Evolutionary conservation across 1,140 invertebrate genomes (phyloP).

Genomic region (Formica exsecta): DNA sequence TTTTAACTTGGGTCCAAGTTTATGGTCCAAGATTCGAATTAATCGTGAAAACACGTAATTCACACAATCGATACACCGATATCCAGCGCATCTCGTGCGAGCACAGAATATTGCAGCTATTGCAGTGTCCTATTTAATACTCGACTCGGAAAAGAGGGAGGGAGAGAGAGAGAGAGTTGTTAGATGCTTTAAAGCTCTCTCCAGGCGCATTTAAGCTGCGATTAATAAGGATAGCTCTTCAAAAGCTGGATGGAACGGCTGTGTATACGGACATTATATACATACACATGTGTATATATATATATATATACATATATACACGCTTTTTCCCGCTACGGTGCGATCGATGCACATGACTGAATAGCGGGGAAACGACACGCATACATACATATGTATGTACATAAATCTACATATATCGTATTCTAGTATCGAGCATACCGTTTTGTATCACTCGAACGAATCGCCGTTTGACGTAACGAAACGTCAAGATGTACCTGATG

Average conservation of each 20-base stretch:
- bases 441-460: conserved; percentile 65
- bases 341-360: conserved; percentile 69
- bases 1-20: neutral
- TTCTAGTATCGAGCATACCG: conserved; percentile 52
- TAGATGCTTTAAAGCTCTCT: conserved; percentile 54
- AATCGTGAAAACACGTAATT: conserved; percentile 12
- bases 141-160: conserved; percentile 20
- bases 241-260: conserved; percentile 72
- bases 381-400: neutral
- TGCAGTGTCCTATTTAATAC: conserved; percentile 38
- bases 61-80: neutral
- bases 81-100: conserved; percentile 30
- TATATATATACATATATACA: neutral
- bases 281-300: neutral
- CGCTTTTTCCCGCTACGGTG: conserved; percentile 47
- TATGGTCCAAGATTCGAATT: neutral
- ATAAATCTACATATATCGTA: conserved; percentile 51
- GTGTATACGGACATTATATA: conserved; percentile 47
- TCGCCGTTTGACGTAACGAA: conserved; percentile 66
- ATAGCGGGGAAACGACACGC: conserved; percentile 22
- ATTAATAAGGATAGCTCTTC: conserved; percentile 61
- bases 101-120: neutral
- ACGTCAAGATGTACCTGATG: conserved; percentile 74
- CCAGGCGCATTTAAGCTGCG: conserved; percentile 41
- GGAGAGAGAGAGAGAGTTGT: conserved; percentile 2